Base-by-base conservation (phyloP, 2,888 invertebrate species). In the Bruchidius siliquastri region DNA sequence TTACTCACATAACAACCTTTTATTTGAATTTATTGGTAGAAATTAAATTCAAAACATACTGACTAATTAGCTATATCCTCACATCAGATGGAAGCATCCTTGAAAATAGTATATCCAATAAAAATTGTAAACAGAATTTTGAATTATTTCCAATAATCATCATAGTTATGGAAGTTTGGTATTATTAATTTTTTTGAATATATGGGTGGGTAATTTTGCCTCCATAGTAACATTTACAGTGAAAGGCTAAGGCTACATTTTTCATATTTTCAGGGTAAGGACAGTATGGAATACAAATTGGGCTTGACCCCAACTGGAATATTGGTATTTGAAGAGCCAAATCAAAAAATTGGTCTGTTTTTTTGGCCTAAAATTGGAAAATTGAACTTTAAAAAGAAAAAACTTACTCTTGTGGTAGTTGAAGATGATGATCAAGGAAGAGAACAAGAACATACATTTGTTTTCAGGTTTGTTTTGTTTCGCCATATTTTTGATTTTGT, bases 321-420 rank as follows among this genome's bases (percentile, higher is more conserved):
- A 83, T 89, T 99, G 72, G 98, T 99, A 8, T 99, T 98, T 87
- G 99, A 99, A 87, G 96, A 96, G 22, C 91, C 91, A 72, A 79
- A 79, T 74, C 95, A 96, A 85, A 99, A 99, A 88, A 99, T 99
- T 81, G 99, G 99, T 0, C 88, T 99, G 21, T 99, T 99, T 87
- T 98, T 98, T 86, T 99, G 99, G 97, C 99, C 99, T 0, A 99
- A 98, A 89, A 99, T 99, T 81, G 97, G 97, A 76, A 95, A 97
- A 85, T 88, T 99, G 72, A 98, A 99, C 87, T 99, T 99, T 85
- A 98, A 98, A 86, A 97, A 96, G 87, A 98, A 98, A 87, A 98
- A 98, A 86, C 87, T 99, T 71, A 98, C 98, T 0, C 88, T 99
- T 73, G 94, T 99, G 70, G 99, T 99, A 2, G 97, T 99, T 13